These are phyloP conservation scores for Phymastichus coffea DNA, from an alignment of 1,140 invertebrate species.

Conservation along the genomic window DNA sequence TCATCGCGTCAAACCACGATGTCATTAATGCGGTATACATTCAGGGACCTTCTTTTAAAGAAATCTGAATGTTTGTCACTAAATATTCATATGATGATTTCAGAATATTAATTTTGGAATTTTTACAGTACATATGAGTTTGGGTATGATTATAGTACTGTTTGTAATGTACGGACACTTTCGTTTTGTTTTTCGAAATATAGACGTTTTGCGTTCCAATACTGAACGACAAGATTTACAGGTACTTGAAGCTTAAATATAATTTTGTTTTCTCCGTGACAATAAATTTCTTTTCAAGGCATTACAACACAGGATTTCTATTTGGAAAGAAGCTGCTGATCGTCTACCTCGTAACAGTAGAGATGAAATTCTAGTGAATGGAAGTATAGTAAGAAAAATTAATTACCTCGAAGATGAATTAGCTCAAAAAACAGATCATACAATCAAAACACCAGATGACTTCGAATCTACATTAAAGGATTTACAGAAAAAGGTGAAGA, in stretches of 20 bases:
- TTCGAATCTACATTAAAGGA: conserved; percentile 72
- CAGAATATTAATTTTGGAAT: conserved; percentile 45
- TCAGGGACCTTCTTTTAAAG: neutral
- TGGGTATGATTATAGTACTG: conserved; percentile 71
- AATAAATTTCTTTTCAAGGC: conserved; percentile 60
- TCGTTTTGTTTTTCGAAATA: conserved; percentile 71
- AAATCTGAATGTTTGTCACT: neutral
- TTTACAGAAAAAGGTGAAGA: conserved; percentile 71
- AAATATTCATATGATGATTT: neutral
- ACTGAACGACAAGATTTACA: conserved; percentile 71
- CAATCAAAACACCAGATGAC: conserved; percentile 65
- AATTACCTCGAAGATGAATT: conserved; percentile 67
- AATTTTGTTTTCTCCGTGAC: no score
- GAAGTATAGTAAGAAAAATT: conserved; percentile 75
- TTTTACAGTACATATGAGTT: conserved; percentile 79
- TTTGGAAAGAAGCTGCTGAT: conserved; percentile 79
- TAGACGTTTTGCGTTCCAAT: conserved; percentile 68
- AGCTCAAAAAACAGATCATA: conserved; percentile 67
- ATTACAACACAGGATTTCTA: conserved; percentile 77
- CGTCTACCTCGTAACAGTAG: conserved; percentile 80
- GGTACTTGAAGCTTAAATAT: no score
- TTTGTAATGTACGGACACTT: conserved; percentile 71
- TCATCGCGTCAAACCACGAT: conserved; percentile 76
- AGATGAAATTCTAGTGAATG: conserved; percentile 78
- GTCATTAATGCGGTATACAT: conserved; percentile 66